Percentiles rank a stretch among this genome's conserved stretches.
These are phyloP conservation scores for Sebastes flavidus DNA, from an alignment of 2,797 vertebrate species.

Conservation along the genomic window DNA sequence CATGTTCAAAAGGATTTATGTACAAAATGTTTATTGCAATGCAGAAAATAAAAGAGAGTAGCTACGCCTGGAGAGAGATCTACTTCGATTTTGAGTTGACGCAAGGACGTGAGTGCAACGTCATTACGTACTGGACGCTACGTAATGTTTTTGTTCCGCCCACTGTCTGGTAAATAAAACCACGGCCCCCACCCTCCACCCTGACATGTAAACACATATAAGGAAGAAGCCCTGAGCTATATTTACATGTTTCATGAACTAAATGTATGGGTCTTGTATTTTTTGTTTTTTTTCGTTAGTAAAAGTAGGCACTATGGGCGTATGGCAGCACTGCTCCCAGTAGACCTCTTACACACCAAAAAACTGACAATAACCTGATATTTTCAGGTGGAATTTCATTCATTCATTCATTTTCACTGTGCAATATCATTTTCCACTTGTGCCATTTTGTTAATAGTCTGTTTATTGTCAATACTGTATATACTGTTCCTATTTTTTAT, in stretches of 20 bases:
- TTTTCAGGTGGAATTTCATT: too few relatives aligned
- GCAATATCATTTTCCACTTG: too few relatives aligned
- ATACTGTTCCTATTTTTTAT: too few relatives aligned
- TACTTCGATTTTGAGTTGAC: constrained; percentile 82
- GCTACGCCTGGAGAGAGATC: constrained; percentile 76
- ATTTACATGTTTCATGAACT: background rate
- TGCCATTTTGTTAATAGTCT: too few relatives aligned
- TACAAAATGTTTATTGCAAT: constrained; percentile 74
- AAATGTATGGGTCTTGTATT: too few relatives aligned
- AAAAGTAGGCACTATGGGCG: background rate
- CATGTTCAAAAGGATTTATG: constrained; percentile 56
- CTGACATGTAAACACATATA: background rate
- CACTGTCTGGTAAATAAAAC: constrained; percentile 15
- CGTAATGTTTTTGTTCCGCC: constrained; percentile 53
- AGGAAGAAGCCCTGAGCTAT: background rate
- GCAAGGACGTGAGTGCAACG: constrained; percentile 74
- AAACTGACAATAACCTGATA: too few relatives aligned
- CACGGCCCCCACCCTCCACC: background rate
- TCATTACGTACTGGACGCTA: constrained; percentile 53
- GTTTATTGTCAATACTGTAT: too few relatives aligned
- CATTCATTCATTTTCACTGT: too few relatives aligned
- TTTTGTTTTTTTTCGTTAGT: background rate
- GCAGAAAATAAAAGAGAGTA: constrained; percentile 76
- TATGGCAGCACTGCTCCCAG: too few relatives aligned
- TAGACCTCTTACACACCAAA: too few relatives aligned